Evolutionary conservation across 2,797 vertebrate genomes (phyloP).

Genomic region (Sebastes diploproa): DNA sequence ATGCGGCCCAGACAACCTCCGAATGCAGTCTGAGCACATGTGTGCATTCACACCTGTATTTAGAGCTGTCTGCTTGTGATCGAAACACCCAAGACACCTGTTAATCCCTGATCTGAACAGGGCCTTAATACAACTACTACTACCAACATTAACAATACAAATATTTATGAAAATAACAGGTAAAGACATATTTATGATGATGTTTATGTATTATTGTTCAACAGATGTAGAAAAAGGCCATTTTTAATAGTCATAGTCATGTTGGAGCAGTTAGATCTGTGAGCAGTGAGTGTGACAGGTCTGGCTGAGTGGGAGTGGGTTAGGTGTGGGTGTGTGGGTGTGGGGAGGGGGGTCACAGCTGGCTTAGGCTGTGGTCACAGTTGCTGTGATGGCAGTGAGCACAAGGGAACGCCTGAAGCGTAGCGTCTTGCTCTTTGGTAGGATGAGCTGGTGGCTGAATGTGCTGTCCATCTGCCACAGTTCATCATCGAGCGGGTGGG

Average conservation of each 20-base stretch:
- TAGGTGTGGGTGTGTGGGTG: conserved; percentile 1
- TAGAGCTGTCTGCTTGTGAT: no score
- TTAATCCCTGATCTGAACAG: no score
- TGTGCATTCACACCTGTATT: no score
- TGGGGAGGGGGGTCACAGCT: conserved; percentile 27
- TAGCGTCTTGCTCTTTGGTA: conserved; percentile 42
- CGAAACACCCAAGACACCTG: no score
- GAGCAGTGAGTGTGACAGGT: conserved; percentile 32
- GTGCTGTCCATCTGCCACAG: conserved; percentile 58
- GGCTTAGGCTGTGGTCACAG: conserved; percentile 47
- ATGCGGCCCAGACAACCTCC: no score
- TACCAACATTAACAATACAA: background rate
- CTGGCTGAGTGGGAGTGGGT: conserved; percentile 36
- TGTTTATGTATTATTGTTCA: background rate
- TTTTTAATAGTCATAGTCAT: background rate
- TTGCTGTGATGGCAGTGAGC: conserved; percentile 31
- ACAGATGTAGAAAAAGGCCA: background rate
- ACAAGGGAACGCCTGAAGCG: conserved; percentile 32
- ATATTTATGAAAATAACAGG: background rate
- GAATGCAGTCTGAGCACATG: no score
- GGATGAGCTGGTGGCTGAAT: conserved; percentile 46
- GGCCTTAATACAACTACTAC: no score
- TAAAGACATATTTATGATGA: background rate
- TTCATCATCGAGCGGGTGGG: conserved; percentile 42
- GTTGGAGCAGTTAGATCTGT: conserved; percentile 7